Base-by-base conservation (phyloP, 1,140 invertebrate species). In the Sinonovacula constricta region DNA sequence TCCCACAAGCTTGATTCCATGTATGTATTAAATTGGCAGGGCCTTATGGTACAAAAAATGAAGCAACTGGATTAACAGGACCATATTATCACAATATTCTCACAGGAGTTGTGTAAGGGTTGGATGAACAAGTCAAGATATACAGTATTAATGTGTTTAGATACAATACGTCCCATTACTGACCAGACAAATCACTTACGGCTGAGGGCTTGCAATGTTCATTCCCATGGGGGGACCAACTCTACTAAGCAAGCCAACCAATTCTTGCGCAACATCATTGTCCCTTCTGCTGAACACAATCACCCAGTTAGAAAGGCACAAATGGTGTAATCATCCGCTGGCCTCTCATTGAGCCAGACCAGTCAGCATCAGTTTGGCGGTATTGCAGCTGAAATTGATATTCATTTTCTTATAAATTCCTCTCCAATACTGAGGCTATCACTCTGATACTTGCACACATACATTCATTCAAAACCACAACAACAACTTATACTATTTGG, bases 221-320 rank as follows among this genome's bases (percentile, higher is more conserved):
- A 97, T 95, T 4, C 94, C 94, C 91, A 97, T 94, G 0, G 92
- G 91, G 3, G 89, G 87, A 33, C 92, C 92, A 26, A 94, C 93
- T 3, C 92, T 91, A 34, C 89, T 89, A 0, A 96, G 81, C 60
- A 92, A 93, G 0, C 93, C 90, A 1, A 93, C 77, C 82, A 97
- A 95, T 14, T 89, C 51, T 95, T 85, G 4, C 92, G 87, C 95
- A 94, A 96, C 69, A 85, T 86, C 18, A 75, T 74, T 26, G 93
- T 88, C 79, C 91, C 85, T 26, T 91, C 87, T 91, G 92, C 84
- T 34, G 82, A 85, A 87, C 0, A 88, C 78, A 59, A 91, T 45
- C 65, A 91, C 59, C 87, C 89, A 87, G 30, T 84, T 84, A 0
- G 70, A 24, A 30, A 90, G 77, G 66, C 84, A n/a, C 36, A 91